Evolutionary conservation across 1,140 invertebrate genomes (phyloP), one percentile per base, ranked within the genome.

Genomic region (Nasonia vitripennis): DNA sequence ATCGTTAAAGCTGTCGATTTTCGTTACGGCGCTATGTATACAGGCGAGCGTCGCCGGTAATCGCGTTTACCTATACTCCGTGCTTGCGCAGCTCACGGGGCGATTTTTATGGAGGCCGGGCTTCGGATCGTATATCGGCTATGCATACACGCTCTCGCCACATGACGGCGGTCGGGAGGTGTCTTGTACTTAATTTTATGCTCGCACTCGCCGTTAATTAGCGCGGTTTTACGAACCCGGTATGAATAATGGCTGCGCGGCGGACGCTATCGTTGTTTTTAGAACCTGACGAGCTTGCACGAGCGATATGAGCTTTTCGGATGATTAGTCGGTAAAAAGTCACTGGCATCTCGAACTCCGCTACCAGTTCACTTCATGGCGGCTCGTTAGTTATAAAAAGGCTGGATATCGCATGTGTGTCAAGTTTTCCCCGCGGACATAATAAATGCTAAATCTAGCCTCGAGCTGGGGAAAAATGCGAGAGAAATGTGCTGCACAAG

Each of bases 1-100:
- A 62, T 78, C 83, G 67, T 79, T 84, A 78, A 55, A 71, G 2
- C 82, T 78, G 75, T 78, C 82, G 67, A 84, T 78, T 78, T 71
- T 78, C 75, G 67, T 84, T 78, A 78, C 20, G 67, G 7, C 41
- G 14, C 41, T 41, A 41, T 27, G 10, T 37, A 37, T 11, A 27
- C 11, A 10, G 6, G 77, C 23, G 51, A 17, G 77, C 48, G 51
- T 37, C 12, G 3, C 2, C 70, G 23, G 12, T 31, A 23, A 34
- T 71, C 20, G 37, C 51, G 77, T 27, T 31, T 67, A 17, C n/a
- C 41, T 67, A 62, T n/a, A n/a, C 5, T 67, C 2, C 20, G n/a
- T 31, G 23, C 45, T 17, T 17, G 48, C 14, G 17, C 20, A 7
- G 55, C 41, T 45, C 41, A 45, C 41, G 55, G 31, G 27, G 20